Percentiles rank a stretch among this genome's conserved stretches.
These are phyloP conservation scores for Megatriorchis doriae DNA, from an alignment of 2,113 vertebrate species.

Conservation along the genomic window DNA sequence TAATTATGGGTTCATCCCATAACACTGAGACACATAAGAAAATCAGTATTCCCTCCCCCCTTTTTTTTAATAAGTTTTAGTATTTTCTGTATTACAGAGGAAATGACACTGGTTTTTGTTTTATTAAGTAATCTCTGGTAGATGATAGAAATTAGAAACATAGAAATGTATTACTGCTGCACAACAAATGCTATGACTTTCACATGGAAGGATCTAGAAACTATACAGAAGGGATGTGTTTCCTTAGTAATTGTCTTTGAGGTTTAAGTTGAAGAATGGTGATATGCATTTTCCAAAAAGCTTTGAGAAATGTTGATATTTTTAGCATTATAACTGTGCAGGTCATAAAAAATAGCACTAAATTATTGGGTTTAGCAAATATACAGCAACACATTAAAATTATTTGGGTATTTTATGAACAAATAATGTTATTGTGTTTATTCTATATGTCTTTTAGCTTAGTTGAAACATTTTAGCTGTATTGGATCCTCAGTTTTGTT, in stretches of 20 bases:
- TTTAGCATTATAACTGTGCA: background rate
- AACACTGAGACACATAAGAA: background rate
- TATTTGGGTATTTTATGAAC: background rate
- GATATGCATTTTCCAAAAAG: background rate
- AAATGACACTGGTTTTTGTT: background rate
- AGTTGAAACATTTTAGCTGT: background rate
- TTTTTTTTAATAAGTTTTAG: background rate
- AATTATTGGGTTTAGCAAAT: background rate
- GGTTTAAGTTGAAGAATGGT: background rate
- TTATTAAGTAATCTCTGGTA: background rate
- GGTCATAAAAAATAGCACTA: background rate
- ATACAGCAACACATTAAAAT: background rate
- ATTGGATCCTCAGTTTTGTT: background rate
- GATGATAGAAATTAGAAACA: background rate
- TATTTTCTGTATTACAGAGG: background rate
- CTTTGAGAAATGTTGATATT: background rate
- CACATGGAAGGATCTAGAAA: background rate
- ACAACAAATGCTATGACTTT: background rate
- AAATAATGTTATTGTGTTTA: background rate
- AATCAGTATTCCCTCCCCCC: background rate
- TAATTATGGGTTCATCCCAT: background rate
- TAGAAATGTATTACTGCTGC: background rate
- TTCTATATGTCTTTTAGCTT: background rate
- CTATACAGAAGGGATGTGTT: background rate
- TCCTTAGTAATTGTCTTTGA: background rate